phyloP scores from a whole-genome alignment of 2,113 vertebrate genomes.

The Cnemophilus loriae region DNA sequence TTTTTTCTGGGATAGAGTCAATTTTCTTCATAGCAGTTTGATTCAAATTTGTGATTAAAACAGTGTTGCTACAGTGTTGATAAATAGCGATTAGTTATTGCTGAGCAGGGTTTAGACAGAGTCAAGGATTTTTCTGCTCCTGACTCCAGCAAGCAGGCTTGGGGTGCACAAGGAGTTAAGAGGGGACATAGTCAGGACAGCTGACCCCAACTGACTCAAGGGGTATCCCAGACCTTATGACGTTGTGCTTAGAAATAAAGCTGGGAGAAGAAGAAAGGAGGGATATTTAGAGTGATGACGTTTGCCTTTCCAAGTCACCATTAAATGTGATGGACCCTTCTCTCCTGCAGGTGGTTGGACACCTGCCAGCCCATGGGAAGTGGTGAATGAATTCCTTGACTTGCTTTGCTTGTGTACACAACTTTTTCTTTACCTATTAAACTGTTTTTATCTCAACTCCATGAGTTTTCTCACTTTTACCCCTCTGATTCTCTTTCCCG shows the following conservation, averaged over 20 bases:
- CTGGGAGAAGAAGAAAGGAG: background rate
- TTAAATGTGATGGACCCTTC: accelerated
- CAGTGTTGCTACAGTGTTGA: background rate
- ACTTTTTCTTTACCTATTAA: background rate
- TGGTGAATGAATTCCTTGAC: background rate
- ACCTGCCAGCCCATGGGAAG: background rate
- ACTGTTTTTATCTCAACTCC: background rate
- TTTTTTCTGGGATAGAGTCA: background rate
- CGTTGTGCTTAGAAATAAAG: background rate
- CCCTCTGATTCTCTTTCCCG: background rate
- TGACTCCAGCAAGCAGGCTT: accelerated
- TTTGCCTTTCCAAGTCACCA: background rate
- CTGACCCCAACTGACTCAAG: background rate
- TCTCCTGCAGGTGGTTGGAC: background rate
- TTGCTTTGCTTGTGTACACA: accelerated
- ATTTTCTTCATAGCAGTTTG: background rate
- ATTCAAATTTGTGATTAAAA: background rate
- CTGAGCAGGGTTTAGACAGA: background rate
- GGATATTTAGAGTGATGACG: accelerated
- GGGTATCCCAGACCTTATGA: background rate
- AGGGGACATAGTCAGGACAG: background rate
- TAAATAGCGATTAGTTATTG: background rate
- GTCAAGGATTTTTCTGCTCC: background rate
- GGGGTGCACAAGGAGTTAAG: background rate
- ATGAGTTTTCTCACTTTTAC: accelerated